A percentile compares a stretch with the other conserved stretches of the same genome.
Evolutionary conservation across 2,888 invertebrate species (phyloP).

Genomic region (Ditula angustiorana): DNA sequence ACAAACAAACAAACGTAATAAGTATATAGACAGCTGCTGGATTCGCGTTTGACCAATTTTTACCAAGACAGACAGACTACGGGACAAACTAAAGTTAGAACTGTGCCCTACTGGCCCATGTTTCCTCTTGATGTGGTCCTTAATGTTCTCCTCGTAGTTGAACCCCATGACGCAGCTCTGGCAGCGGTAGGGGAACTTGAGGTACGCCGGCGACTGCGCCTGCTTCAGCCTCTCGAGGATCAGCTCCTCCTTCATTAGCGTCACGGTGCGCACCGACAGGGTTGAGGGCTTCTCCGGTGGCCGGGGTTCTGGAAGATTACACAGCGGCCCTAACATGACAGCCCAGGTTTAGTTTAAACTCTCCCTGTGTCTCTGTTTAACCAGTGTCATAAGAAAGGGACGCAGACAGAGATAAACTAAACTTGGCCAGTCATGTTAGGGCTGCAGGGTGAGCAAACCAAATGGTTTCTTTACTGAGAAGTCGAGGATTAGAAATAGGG

Average conservation of each 20-base stretch:
- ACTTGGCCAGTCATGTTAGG: too few species aligned
- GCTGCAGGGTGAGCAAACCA: too few species aligned
- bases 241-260: slow-evolving; percentile 42
- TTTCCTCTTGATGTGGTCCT: slow-evolving; percentile 50
- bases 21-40: too few species aligned
- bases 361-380: too few species aligned
- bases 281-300: slow-evolving; percentile 1
- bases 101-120: slow-evolving; percentile 43
- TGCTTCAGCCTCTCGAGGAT: slow-evolving; percentile 41
- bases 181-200: slow-evolving; percentile 42
- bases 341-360: too few species aligned
- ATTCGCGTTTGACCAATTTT: too few species aligned
- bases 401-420: too few species aligned
- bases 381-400: too few species aligned
- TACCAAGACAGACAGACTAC: neutral
- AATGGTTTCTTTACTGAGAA: too few species aligned
- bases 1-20: too few species aligned
- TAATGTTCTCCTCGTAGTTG: slow-evolving; percentile 47
- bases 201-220: slow-evolving; percentile 37
- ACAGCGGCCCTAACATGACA: neutral
- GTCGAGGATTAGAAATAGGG: too few species aligned
- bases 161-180: slow-evolving; percentile 50
- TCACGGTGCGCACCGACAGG: slow-evolving; percentile 39
- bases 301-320: neutral
- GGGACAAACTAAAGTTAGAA: neutral